Percentiles rank a stretch among this genome's conserved stretches.
Evolutionary conservation across 2,113 vertebrate species (phyloP).

Genomic region (Neofelis nebulosa): DNA sequence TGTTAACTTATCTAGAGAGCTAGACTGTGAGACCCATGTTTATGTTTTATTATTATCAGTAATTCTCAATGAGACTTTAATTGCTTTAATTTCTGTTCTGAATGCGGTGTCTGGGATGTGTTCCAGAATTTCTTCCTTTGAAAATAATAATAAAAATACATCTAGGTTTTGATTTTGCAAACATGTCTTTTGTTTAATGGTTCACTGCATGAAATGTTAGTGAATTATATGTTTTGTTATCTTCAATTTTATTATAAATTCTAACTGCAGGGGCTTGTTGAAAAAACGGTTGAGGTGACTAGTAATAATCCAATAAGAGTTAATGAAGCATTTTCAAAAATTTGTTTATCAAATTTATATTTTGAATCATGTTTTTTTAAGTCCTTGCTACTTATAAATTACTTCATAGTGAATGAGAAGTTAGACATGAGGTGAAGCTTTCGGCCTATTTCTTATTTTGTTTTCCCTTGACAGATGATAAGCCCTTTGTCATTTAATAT

Average conservation of each 20-base stretch:
- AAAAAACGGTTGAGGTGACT: background rate
- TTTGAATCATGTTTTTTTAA: background rate
- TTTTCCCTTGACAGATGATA: background rate
- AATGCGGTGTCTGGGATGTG: slow-evolving; percentile 62
- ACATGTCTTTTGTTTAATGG: slow-evolving; percentile 28
- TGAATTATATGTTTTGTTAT: slow-evolving; percentile 32
- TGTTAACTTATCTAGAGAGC: slow-evolving; percentile 35
- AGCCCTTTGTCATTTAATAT: background rate
- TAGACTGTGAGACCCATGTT: slow-evolving; percentile 53
- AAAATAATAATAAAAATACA: slow-evolving; percentile 75
- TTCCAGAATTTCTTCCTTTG: slow-evolving; percentile 63
- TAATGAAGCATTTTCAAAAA: slow-evolving; percentile 37
- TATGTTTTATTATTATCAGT: slow-evolving; percentile 50
- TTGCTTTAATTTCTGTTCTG: slow-evolving; percentile 71
- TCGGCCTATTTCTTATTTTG: background rate
- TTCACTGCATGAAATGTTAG: slow-evolving; percentile 47
- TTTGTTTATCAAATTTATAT: background rate
- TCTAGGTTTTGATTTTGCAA: slow-evolving; percentile 67
- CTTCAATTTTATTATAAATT: slow-evolving; percentile 55
- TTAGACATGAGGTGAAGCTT: background rate
- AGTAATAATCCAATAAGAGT: background rate
- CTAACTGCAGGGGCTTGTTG: background rate
- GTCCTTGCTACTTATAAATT: background rate
- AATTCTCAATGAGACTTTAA: slow-evolving; percentile 69
- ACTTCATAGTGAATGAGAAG: background rate